Percentiles rank a stretch among this genome's conserved stretches.
These are phyloP conservation scores for Mormyrops attenuatus DNA, from an alignment of 2,797 vertebrate genomes.

Conservation along the genomic window DNA sequence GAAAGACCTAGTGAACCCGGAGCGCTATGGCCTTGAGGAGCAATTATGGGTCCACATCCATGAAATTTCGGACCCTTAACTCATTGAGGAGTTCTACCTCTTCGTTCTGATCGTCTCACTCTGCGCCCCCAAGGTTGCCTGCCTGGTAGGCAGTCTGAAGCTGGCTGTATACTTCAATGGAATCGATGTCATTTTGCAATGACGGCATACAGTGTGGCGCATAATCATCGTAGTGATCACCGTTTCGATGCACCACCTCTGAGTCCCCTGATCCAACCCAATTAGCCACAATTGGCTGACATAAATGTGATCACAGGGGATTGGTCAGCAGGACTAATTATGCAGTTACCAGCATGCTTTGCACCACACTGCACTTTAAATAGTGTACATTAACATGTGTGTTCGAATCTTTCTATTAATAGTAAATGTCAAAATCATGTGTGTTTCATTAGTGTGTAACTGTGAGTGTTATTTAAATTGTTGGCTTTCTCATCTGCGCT, in stretches of 20 bases:
- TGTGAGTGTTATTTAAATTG: not conserved
- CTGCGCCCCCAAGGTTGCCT: not conserved
- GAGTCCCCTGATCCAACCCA: not conserved
- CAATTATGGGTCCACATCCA: not conserved
- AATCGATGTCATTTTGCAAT: not conserved
- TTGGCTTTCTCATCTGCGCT: not conserved
- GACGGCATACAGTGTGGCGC: not conserved
- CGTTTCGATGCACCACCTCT: not conserved
- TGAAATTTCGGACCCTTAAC: not conserved
- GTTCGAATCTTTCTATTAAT: not conserved
- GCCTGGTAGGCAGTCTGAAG: not conserved
- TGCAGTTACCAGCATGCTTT: not conserved
- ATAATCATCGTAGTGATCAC: not conserved
- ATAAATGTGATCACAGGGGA: not conserved
- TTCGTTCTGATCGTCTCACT: not conserved
- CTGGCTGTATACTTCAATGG: not conserved
- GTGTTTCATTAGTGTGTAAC: not conserved
- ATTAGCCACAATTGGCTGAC: not conserved
- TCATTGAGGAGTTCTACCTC: not conserved
- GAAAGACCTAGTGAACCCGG: not conserved
- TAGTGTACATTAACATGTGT: not conserved
- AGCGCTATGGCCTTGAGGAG: not conserved
- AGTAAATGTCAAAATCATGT: not conserved
- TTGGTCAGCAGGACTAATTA: not conserved
- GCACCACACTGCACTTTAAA: not conserved